Base-by-base conservation (phyloP, 2,113 vertebrate species). In the Elgaria multicarinata region DNA sequence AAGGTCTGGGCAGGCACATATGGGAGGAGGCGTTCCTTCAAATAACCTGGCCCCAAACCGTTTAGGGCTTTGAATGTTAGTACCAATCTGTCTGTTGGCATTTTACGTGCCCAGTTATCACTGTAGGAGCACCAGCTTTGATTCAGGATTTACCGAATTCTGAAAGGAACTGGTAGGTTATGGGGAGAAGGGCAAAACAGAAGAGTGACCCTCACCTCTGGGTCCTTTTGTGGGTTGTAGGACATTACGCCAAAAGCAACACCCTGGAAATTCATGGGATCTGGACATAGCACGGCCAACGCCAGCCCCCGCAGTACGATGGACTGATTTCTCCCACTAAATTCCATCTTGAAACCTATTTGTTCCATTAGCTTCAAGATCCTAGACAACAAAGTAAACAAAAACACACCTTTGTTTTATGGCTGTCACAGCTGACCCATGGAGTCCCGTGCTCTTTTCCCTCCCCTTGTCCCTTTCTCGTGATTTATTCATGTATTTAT, bases 341-440 rank as follows among this genome's bases (percentile, higher is more conserved):
- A 98, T 22, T 95, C 78, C 95, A 98, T 94, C 58, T 96, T 98
- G 84, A 98, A 96, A 80, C 98, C 98, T 42, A 97, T 90, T 58
- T 44, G 94, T 18, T 98, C 97, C 0, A 96, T 98, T 88, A 98
- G 96, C 77, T 90, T 94, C 67, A 99, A 95, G 90, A 99, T 96
- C 77, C 98, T 99, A 95, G 75, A 91, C 74, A 90, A 33, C 10
- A 82, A 85, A 14, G 85, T 62, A 86, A 83, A 77, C 12, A 87
- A 62, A 79, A 50, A 66, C 9, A 36, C 42, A 64, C 33, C 18
- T 1, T 39, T 10, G 26, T 76, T 76, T 39, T n/a, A 76, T 42
- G 26, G 20, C 71, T 5, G 14, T 31, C 36, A 62, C 36, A 86
- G 44, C 18, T 31, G 12, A 55, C 36, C 10, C 10, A 24, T 42